These are phyloP conservation scores for Cataglyphis rosenhaueri DNA, from an alignment of 2,888 invertebrate species.

Conservation along the genomic window DNA sequence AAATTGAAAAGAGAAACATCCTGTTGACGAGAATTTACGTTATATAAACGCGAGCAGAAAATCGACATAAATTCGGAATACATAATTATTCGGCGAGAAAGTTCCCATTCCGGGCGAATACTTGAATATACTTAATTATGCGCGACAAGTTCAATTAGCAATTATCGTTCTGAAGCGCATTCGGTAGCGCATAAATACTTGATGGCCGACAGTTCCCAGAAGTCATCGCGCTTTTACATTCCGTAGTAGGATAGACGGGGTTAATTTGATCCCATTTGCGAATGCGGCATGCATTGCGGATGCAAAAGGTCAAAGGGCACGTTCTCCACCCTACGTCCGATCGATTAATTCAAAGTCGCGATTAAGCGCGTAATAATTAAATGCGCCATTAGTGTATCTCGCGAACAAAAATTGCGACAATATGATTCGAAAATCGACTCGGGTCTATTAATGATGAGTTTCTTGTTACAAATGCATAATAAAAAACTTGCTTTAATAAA, in stretches of 20 bases:
- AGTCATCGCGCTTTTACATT: slow-evolving; percentile 51
- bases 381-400: neutral
- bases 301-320: slow-evolving; percentile 50
- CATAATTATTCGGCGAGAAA: slow-evolving; percentile 28
- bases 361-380: slow-evolving; percentile 48
- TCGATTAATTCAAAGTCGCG: slow-evolving; percentile 47
- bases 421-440: neutral
- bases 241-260: slow-evolving; percentile 36
- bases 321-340: slow-evolving; percentile 17
- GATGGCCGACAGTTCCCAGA: slow-evolving; percentile 38
- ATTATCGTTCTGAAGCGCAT: slow-evolving; percentile 60
- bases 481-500: neutral
- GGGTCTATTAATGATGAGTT: neutral
- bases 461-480: neutral
- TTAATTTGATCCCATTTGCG: slow-evolving; percentile 50
- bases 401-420: slow-evolving; percentile 6
- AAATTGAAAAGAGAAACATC: neutral
- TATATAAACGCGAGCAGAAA: neutral
- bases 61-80: slow-evolving; percentile 10
- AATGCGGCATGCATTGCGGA: slow-evolving; percentile 52
- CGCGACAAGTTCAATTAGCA: slow-evolving; percentile 59
- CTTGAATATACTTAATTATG: slow-evolving; percentile 59
- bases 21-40: neutral
- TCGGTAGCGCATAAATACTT: slow-evolving; percentile 56
- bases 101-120: slow-evolving; percentile 13